phyloP scores from a whole-genome alignment of 2,797 vertebrate species.

The Brotula barbata region DNA sequence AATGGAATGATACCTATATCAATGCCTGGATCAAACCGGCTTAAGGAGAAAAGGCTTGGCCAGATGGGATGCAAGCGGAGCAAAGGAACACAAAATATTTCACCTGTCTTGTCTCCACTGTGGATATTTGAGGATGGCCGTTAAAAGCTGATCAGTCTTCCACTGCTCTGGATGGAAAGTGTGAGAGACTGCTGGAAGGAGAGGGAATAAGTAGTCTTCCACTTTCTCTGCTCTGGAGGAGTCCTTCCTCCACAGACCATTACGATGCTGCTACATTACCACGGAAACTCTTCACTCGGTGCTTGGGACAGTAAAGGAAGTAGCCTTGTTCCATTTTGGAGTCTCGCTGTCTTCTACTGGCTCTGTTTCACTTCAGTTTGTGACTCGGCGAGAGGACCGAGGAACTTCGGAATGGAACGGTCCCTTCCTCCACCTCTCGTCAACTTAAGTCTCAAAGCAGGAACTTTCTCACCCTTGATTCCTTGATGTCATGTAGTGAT shows the following conservation, averaged over 20 bases:
- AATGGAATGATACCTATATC: constrained; percentile 37
- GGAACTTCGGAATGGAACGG: constrained; percentile 46
- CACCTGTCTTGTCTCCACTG: constrained; percentile 56
- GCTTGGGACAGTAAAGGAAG: constrained; percentile 62
- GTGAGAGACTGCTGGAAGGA: constrained; percentile 81
- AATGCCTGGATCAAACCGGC: constrained; percentile 53
- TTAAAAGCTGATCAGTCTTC: constrained; percentile 68
- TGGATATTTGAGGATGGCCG: constrained; percentile 52
- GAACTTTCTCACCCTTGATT: constrained; percentile 57
- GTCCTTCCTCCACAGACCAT: constrained; percentile 73
- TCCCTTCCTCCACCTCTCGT: constrained; percentile 59
- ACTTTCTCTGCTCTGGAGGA: constrained; percentile 69
- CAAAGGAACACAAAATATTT: constrained; percentile 58
- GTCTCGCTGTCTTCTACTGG: constrained; percentile 61
- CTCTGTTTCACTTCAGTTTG: constrained; percentile 64
- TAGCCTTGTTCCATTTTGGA: constrained; percentile 48
- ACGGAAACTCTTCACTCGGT: constrained; percentile 74
- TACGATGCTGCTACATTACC: constrained; percentile 79
- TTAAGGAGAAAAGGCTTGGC: constrained; percentile 38
- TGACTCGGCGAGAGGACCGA: constrained; percentile 46
- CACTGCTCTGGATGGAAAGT: constrained; percentile 78
- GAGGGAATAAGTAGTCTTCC: constrained; percentile 75
- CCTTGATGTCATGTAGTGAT: constrained; percentile 66
- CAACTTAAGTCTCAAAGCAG: constrained; percentile 61
- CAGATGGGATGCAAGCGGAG: constrained; percentile 35